Percentiles rank a stretch among this genome's conserved stretches.
Evolutionary conservation across 1,140 invertebrate species (phyloP).

Genomic region (Charaxes varanes): DNA sequence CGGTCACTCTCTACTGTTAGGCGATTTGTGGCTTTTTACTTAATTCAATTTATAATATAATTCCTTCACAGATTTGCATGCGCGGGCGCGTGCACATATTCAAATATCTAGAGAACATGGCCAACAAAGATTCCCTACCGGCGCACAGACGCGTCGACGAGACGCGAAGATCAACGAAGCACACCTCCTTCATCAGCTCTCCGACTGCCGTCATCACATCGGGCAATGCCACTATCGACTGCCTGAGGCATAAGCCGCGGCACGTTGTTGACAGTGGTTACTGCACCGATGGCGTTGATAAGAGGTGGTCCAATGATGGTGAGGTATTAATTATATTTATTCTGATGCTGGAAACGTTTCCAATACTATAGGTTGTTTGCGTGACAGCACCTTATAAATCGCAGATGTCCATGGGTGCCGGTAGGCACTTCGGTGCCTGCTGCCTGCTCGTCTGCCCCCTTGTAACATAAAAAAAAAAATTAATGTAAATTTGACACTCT

Average conservation of each 20-base stretch:
- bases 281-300: slow-evolving; percentile 88
- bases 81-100: slow-evolving; percentile 94
- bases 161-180: slow-evolving; percentile 61
- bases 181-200: slow-evolving; percentile 61
- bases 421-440: no score
- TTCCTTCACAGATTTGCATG: slow-evolving; percentile 84
- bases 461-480: no score
- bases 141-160: slow-evolving; percentile 71
- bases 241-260: slow-evolving; percentile 74
- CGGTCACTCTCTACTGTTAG: no score
- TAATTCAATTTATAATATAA: background rate
- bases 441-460: no score
- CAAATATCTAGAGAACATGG: slow-evolving; percentile 93
- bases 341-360: no score
- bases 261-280: slow-evolving; percentile 93
- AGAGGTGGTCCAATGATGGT: slow-evolving; percentile 90
- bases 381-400: no score
- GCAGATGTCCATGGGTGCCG: no score
- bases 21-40: no score
- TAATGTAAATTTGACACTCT: no score
- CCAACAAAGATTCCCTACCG: slow-evolving; percentile 79
- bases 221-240: slow-evolving; percentile 74
- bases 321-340: no score
- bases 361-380: no score
- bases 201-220: slow-evolving; percentile 56